Evolutionary conservation across 53 echinoderm and acorn worm genomes (phyloP), one percentile per base, ranked within the genome.

Genomic region (Paelopatides confundens): DNA sequence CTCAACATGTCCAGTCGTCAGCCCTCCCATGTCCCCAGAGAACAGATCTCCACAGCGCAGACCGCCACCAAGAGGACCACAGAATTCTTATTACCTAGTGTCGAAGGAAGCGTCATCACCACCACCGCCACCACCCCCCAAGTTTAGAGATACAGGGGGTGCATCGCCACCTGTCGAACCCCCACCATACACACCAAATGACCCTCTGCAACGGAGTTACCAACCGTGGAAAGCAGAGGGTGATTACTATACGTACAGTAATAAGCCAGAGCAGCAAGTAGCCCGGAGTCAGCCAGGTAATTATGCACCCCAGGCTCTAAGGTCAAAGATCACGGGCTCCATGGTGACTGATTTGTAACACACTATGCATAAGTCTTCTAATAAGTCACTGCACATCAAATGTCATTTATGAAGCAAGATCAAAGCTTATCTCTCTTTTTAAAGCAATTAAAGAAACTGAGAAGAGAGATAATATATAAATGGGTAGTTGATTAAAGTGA

Each of bases 151-250:
- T 18, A 39, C 84, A 36, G 84, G 27, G 35, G 63, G 84, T 15
- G 63, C 63, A 6, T 82, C 93, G 8, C 92, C 95, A 39, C 92
- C 93, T 4, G 79, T 89, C 0, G 96, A 96, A 32, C 96, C 96
- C 49, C 97, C 97, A 30, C 97, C 95, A 0, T 97, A 97, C 89
- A 95, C 97, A 21, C 95, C 97, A 24, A 93, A 93, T 49, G 97
- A 97, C 62, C 97, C 97, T 39, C 85, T 93, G 34, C 86, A 68
- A 51, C 85, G 86, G 18, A 69, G 67, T 36, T 89, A 89, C 67
- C 34, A 79, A 28, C 76, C 92, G 1, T 87, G 81, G 62, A 95
- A 90, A 29, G 28, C 82, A 11, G 76, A 82, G 17, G 86, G 82
- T 15, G 74, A 82, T 43, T 85, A 87, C 84, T 91, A 91, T 71